These are phyloP conservation scores for Dysidea cf. avara DNA, from an alignment of 37 sponge, comb jelly and placozoan species.

Conservation along the genomic window DNA sequence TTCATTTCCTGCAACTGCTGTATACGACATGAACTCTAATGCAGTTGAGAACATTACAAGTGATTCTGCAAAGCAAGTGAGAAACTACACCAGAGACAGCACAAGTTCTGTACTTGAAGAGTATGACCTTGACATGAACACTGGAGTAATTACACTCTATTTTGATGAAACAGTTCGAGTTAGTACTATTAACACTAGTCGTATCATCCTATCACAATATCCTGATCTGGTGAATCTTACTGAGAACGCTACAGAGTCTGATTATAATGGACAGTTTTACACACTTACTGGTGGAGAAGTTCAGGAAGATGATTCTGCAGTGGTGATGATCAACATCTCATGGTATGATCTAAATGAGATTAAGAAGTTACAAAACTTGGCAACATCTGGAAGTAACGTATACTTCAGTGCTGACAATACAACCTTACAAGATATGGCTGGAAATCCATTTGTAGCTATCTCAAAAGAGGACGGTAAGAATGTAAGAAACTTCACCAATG, in stretches of 20 bases:
- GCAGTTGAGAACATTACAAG: conserved; percentile 41
- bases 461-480: conserved; percentile 32
- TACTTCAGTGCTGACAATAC: conserved; percentile 37
- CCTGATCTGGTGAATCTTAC: background rate
- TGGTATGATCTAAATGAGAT: conserved; percentile 81
- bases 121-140: conserved; percentile 81
- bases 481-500: conserved; percentile 49
- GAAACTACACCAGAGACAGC: conserved; percentile 55
- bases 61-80: conserved; percentile 36
- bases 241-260: background rate
- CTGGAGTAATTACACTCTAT: conserved; percentile 54
- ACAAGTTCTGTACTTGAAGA: conserved; percentile 53
- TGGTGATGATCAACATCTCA: conserved; percentile 64
- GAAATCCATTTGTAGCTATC: conserved; percentile 57
- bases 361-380: conserved; percentile 67
- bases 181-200: conserved; percentile 41
- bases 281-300: conserved; percentile 70
- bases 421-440: conserved; percentile 72
- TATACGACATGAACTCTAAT: conserved; percentile 81
- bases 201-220: conserved; percentile 50
- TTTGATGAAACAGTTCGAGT: conserved; percentile 87
- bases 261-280: conserved; percentile 37
- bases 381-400: conserved; percentile 60
- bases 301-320: conserved; percentile 51
- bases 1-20: conserved; percentile 53